Percentiles rank a stretch among this genome's conserved stretches.
phyloP scores from a whole-genome alignment of 2,888 invertebrate species.

The Drosophila setosimentum region DNA sequence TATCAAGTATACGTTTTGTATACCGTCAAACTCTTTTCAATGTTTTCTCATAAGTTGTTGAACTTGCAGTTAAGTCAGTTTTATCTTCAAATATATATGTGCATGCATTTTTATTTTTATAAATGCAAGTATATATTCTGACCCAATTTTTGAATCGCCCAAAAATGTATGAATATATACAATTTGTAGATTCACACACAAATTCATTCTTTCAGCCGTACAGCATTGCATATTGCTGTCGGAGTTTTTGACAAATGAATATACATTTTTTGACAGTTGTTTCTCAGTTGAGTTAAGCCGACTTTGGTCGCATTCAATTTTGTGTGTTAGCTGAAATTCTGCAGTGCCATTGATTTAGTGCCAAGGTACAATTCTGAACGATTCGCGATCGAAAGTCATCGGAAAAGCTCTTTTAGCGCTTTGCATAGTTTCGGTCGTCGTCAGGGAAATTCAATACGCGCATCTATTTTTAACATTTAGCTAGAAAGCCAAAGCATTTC shows the following conservation, averaged over 20 bases:
- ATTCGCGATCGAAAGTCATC: conserved; percentile 29
- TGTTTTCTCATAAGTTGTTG: background rate
- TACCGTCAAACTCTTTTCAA: background rate
- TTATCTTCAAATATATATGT: background rate
- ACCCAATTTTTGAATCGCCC: conserved; percentile 25
- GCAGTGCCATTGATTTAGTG: conserved; percentile 65
- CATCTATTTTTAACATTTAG: conserved; percentile 78
- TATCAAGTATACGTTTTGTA: conserved; percentile 25
- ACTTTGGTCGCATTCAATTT: conserved; percentile 7
- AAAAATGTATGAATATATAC: conserved; percentile 3
- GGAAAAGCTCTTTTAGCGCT: conserved; percentile 44
- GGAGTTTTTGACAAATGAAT: conserved; percentile 44
- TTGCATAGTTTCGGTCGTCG: conserved; percentile 42
- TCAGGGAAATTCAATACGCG: conserved; percentile 80
- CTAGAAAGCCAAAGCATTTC: conserved; percentile 46
- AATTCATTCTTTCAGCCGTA: conserved; percentile 19
- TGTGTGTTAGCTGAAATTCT: conserved; percentile 8
- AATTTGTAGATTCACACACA: conserved; percentile 33
- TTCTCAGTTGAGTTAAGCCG: conserved; percentile 23
- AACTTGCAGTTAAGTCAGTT: background rate
- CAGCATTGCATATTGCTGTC: conserved; percentile 13
- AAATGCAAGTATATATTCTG: conserved; percentile 12
- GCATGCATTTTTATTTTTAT: background rate
- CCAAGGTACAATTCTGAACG: conserved; percentile 61
- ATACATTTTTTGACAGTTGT: conserved; percentile 35